Conservation (phyloP, 2,797 vertebrate genomes). For the Semotilus atromaculatus region DNA sequence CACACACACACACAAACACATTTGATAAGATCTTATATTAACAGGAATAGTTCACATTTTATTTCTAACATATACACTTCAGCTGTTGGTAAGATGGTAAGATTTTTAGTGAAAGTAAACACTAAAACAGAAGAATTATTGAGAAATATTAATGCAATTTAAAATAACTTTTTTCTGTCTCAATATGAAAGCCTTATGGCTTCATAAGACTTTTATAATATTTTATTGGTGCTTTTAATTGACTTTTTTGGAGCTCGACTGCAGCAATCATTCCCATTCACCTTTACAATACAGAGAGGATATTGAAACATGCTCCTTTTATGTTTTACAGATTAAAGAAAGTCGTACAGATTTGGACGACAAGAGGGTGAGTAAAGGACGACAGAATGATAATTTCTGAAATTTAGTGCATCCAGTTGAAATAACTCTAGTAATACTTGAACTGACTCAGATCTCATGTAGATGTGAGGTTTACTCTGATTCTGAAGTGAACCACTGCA, state of each 20-base stretch:
- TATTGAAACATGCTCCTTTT: background rate
- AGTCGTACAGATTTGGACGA: background rate
- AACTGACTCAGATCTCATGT: background rate
- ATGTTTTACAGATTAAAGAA: background rate
- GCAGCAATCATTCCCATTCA: background rate
- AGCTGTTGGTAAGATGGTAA: too few relatives aligned
- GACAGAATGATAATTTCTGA: background rate
- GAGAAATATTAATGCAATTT: background rate
- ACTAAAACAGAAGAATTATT: background rate
- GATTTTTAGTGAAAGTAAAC: background rate
- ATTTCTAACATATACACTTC: background rate
- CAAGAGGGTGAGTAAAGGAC: background rate
- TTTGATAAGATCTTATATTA: background rate
- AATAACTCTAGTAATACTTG: background rate
- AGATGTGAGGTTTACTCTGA: slow-evolving; percentile 53
- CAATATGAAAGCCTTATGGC: background rate
- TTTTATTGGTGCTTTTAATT: background rate
- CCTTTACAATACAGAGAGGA: background rate
- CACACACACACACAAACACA: background rate
- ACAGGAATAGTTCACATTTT: background rate
- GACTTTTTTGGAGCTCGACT: background rate
- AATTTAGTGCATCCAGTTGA: background rate
- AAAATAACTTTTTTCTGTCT: background rate
- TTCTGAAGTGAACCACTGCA: slow-evolving; percentile 78
- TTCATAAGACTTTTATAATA: background rate